Evolutionary conservation across 2,113 vertebrate genomes (phyloP), one percentile per base, ranked within the genome.

Genomic region (Eleginops maclovinus): DNA sequence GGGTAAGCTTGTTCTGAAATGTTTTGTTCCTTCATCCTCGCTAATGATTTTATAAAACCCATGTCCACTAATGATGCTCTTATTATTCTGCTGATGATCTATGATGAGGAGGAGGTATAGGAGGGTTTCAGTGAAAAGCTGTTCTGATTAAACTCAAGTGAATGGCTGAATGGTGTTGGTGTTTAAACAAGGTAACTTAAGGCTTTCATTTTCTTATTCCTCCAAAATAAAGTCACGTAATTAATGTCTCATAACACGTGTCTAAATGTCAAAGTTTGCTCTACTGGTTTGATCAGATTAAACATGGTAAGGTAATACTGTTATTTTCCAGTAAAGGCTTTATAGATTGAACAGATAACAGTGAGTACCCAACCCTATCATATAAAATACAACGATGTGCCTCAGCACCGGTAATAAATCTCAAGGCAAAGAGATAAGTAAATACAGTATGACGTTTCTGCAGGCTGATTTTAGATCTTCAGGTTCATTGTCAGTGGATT

Each of bases 31-130:
- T 36, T 36, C 10, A 60, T 17, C 61, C 28, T 70, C 7, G 47
- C 26, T 63, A 22, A 1, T 77, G 53, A 69, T 5, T 40, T 41
- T 12, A 59, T 62, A 2, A 68, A 66, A 28, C 50, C 19, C 7
- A 17, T 47, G 15, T 46, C 61, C 66, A 14, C 67, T 68, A 62
- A 88, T 68, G 22, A 83, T n/a, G 28, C 54, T 41, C 21, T 59
- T 46, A 41, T 17, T 31, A 67, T 68, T 75, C 50, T 68, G 55
- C 55, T 77, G 40, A 4, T 60, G 58, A 71, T 63, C 65, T 14
- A 24, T 71, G 65, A 78, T 56, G 56, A 75, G n/a, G 19, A 44
- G 40, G 50, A 47, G 3, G 22, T 40, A 50, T 6, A 26, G 9
- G 9, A 58, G 40, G 19, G 28, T 66, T 76, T 62, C 31, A 50